phyloP scores from a whole-genome alignment of 2,113 vertebrate genomes.

The Aleadryas rufinucha region DNA sequence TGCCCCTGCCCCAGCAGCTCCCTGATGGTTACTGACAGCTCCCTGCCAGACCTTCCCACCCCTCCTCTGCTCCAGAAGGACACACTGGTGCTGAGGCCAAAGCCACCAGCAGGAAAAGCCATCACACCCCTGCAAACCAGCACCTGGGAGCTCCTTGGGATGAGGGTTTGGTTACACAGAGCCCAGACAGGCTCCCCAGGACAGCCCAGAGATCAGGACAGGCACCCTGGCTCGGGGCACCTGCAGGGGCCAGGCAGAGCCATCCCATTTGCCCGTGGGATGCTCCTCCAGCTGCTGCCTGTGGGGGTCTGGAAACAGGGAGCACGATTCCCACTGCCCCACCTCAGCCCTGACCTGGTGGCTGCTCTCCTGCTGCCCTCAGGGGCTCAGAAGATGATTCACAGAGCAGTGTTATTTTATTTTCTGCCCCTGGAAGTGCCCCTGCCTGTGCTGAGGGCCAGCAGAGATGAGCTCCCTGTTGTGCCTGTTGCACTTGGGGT shows the following conservation, averaged over 20 bases:
- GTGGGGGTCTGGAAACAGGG: background rate
- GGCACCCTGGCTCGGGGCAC: background rate
- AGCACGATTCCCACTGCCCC: background rate
- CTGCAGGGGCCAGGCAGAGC: background rate
- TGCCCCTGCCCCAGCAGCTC: background rate
- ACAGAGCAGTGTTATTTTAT: background rate
- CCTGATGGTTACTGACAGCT: background rate
- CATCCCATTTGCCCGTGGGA: accelerated
- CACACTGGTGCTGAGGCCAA: accelerated
- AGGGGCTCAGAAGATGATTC: background rate
- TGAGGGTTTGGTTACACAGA: background rate
- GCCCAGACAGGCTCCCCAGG: background rate
- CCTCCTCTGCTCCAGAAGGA: background rate
- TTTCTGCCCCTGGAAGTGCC: background rate
- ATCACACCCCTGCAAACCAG: background rate
- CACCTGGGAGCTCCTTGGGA: accelerated
- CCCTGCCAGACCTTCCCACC: background rate
- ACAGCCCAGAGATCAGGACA: accelerated
- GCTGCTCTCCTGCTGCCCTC: background rate
- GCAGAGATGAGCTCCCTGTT: background rate
- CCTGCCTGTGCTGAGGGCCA: background rate
- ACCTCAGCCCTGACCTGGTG: background rate
- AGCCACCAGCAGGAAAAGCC: background rate
- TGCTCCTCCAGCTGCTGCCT: background rate
- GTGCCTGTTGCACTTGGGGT: background rate